Conservation (phyloP, 2,888 invertebrate genomes). For the Harpagoxenus sublaevis region DNA sequence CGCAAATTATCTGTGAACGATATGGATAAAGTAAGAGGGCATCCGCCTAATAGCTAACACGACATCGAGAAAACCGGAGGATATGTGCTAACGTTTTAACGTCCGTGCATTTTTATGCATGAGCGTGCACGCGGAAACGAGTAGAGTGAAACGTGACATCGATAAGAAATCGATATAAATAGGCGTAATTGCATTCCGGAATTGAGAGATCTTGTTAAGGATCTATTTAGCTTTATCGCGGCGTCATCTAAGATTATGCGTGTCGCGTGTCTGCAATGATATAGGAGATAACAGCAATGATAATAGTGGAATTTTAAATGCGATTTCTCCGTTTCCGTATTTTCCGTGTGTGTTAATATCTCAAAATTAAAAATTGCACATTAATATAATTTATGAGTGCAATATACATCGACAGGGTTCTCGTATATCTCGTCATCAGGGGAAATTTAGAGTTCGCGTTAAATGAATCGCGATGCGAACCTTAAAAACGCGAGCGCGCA, state of each 20-base stretch:
- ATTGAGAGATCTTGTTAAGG: constrained; percentile 12
- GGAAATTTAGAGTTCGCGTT: neutral
- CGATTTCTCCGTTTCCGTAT: neutral
- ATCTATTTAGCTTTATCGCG: neutral
- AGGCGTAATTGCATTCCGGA: neutral
- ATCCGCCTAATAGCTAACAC: neutral
- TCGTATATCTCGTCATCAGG: neutral
- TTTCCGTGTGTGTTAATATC: neutral
- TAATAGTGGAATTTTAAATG: neutral
- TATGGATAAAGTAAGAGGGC: neutral
- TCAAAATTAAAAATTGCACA: neutral
- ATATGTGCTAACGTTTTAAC: neutral
- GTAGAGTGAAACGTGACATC: neutral
- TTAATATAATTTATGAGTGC: neutral
- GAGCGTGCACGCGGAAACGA: neutral
- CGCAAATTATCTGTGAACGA: neutral
- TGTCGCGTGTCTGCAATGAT: constrained; percentile 5
- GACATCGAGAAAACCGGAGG: neutral
- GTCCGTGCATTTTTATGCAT: neutral
- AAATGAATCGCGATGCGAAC: neutral
- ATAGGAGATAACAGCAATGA: neutral
- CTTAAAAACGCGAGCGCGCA: neutral
- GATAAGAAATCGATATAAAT: constrained; percentile 26
- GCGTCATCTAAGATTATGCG: neutral
- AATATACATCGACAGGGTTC: no score